Evolutionary conservation across 2,113 vertebrate genomes (phyloP).

Genomic region (Pelecanoides urinatrix): DNA sequence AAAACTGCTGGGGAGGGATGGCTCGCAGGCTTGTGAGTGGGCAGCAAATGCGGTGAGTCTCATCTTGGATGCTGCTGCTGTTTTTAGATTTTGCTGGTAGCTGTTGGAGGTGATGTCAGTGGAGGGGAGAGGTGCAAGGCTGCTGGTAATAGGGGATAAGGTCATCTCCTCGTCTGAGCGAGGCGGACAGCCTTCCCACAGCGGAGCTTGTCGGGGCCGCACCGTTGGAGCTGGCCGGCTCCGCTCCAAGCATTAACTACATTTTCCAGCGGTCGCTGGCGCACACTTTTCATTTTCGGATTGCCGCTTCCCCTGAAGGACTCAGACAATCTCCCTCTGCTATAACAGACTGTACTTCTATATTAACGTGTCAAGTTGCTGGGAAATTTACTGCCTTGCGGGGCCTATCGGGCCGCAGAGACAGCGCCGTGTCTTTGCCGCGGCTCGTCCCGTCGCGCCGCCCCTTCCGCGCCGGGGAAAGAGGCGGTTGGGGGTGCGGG

Average conservation of each 20-base stretch:
- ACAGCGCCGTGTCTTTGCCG: background rate
- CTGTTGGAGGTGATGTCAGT: background rate
- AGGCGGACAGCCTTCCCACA: background rate
- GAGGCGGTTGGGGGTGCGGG: background rate
- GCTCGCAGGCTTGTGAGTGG: background rate
- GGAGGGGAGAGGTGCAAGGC: background rate
- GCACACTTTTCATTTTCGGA: slow-evolving; percentile 62
- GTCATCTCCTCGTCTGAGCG: background rate
- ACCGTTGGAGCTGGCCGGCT: background rate
- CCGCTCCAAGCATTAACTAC: slow-evolving; percentile 12
- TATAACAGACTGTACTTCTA: slow-evolving; percentile 76
- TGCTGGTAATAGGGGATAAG: background rate
- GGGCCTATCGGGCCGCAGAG: slow-evolving; percentile 55
- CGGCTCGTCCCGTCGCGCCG: background rate
- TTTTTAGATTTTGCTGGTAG: background rate
- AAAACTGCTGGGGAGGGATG: background rate
- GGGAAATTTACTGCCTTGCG: slow-evolving; percentile 72
- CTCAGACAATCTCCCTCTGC: slow-evolving; percentile 71
- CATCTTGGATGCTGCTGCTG: background rate
- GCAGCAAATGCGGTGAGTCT: background rate
- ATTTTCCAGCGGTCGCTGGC: slow-evolving; percentile 41
- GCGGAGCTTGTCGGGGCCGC: background rate
- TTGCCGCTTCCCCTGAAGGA: slow-evolving; percentile 68
- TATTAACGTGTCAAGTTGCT: slow-evolving; percentile 76
- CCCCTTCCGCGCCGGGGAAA: background rate